phyloP scores from a whole-genome alignment of 2,888 invertebrate species.

The Tenthredo mesomela region DNA sequence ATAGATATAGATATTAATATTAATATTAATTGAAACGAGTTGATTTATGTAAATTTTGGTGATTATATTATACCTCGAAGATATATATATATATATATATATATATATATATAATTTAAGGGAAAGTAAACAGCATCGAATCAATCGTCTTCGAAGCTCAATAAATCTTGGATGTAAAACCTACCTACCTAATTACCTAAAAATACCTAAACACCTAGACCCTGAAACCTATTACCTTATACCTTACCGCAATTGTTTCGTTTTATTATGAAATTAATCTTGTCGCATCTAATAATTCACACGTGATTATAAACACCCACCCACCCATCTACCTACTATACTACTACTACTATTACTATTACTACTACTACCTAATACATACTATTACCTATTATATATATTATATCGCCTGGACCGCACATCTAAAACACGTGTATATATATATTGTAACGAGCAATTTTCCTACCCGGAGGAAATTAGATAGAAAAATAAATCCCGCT shows the following conservation, averaged over 20 bases:
- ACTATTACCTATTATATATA: background rate
- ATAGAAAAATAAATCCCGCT: too few relatives aligned
- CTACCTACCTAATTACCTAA: background rate
- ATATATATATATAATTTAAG: background rate
- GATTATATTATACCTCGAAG: background rate
- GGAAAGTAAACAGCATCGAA: conserved; percentile 38
- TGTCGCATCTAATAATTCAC: conserved; percentile 19
- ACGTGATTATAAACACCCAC: background rate
- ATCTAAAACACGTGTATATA: too few relatives aligned
- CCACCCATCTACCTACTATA: background rate
- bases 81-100: background rate
- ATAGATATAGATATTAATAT: background rate
- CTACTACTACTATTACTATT: too few relatives aligned
- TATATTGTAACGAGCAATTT: too few relatives aligned
- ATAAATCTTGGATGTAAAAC: conserved; percentile 71
- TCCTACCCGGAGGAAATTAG: too few relatives aligned
- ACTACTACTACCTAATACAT: conserved; percentile 20
- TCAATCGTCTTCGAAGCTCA: conserved; percentile 59
- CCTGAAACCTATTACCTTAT: background rate
- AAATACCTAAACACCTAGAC: background rate
- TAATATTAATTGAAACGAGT: background rate
- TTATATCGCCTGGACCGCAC: too few relatives aligned
- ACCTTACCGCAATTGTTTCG: conserved; percentile 9
- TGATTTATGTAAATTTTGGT: background rate
- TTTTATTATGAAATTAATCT: conserved; percentile 15